phyloP scores from a whole-genome alignment of 2,797 vertebrate genomes.

The Darevskia nairensis region DNA sequence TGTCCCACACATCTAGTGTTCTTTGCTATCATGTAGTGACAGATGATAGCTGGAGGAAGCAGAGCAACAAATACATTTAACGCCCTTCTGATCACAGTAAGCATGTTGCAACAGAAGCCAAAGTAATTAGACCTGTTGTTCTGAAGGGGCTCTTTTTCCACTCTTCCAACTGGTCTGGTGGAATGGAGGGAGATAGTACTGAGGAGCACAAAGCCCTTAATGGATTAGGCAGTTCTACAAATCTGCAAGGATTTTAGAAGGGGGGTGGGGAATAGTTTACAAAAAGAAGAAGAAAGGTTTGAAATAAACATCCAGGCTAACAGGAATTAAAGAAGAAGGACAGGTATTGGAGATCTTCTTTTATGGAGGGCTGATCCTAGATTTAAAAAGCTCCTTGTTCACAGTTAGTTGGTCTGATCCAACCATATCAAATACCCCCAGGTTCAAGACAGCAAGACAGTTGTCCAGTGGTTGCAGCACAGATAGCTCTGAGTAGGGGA shows the following conservation, averaged over 20 bases:
- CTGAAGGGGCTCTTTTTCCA: not conserved
- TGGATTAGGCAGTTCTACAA: slow-evolving; percentile 5
- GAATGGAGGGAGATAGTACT: not conserved
- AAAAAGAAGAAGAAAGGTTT: not conserved
- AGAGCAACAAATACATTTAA: slow-evolving; percentile 30
- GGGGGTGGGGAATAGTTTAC: not conserved
- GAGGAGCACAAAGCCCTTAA: not conserved
- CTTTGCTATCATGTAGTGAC: slow-evolving; percentile 18
- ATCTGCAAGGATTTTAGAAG: not conserved
- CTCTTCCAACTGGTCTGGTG: not conserved
- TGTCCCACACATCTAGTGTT: slow-evolving; percentile 10
- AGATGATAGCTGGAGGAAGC: slow-evolving; percentile 35
- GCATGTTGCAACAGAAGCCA: not conserved
- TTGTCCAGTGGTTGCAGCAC: not conserved
- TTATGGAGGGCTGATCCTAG: not conserved
- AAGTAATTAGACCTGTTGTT: slow-evolving; percentile 6
- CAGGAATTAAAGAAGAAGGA: not conserved
- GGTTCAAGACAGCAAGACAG: too few species aligned
- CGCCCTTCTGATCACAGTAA: slow-evolving; percentile 20
- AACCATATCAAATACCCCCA: too few species aligned
- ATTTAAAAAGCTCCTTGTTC: too few species aligned
- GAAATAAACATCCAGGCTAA: not conserved
- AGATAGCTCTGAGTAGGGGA: too few species aligned
- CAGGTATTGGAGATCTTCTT: not conserved
- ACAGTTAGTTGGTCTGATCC: too few species aligned